phyloP scores from a whole-genome alignment of 1,140 invertebrate species.

The Pemphigus obesinymphae region DNA sequence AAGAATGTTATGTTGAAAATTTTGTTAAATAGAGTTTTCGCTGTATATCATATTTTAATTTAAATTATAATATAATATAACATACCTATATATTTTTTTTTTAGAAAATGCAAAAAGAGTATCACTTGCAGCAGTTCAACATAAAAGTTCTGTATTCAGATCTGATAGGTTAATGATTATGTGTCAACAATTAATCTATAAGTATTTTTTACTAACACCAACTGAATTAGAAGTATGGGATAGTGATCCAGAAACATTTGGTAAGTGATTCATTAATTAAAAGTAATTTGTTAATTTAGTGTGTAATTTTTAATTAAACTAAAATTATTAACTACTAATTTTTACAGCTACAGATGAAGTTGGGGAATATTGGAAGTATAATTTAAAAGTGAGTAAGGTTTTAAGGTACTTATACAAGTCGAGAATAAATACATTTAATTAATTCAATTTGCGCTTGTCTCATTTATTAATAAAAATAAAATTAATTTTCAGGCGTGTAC shows the following conservation, averaged over 20 bases:
- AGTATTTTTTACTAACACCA: constrained; percentile 80
- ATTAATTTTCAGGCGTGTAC: constrained; percentile 69
- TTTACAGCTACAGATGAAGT: constrained; percentile 69
- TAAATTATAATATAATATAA: too few species aligned
- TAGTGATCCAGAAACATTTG: constrained; percentile 82
- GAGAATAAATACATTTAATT: not conserved
- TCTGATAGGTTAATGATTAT: constrained; percentile 57
- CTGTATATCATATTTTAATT: too few species aligned
- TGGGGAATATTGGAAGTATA: constrained; percentile 89
- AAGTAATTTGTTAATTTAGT: not conserved
- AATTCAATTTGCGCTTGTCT: too few species aligned
- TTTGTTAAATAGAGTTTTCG: too few species aligned
- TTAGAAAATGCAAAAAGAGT: constrained; percentile 54
- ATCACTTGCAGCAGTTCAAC: constrained; percentile 61
- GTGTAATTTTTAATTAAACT: not conserved
- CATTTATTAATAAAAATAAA: too few species aligned
- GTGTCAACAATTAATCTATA: constrained; percentile 74
- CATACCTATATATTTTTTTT: too few species aligned
- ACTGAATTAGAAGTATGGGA: constrained; percentile 86
- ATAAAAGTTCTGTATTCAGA: constrained; percentile 66
- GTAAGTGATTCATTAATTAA: constrained; percentile 50
- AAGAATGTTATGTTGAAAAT: too few species aligned
- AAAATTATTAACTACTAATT: not conserved
- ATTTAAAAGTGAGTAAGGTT: constrained; percentile 63
- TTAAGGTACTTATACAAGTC: not conserved